Evolutionary conservation across 2,113 vertebrate species (phyloP).

Genomic region (Leucopsar rothschildi): DNA sequence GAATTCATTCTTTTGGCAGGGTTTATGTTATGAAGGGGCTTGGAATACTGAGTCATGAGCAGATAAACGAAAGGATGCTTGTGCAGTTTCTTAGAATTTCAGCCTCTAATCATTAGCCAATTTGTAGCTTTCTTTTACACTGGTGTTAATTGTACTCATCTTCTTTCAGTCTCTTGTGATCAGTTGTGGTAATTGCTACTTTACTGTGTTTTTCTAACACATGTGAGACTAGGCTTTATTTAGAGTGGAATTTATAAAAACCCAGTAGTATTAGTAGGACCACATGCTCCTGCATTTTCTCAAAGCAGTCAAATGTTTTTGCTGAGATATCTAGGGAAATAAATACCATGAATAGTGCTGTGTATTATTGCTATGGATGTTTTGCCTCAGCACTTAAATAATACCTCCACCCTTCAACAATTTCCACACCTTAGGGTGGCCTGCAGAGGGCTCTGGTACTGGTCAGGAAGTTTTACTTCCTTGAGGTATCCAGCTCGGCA

Average conservation of each 20-base stretch:
- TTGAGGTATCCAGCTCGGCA: neutral
- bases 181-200: neutral
- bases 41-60: neutral
- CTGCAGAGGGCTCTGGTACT: neutral
- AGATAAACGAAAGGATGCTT: neutral
- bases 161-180: neutral
- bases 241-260: neutral
- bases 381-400: neutral
- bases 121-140: neutral
- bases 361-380: neutral
- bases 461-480: neutral
- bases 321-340: neutral
- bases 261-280: neutral
- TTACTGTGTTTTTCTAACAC: neutral
- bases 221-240: neutral
- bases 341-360: neutral
- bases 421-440: neutral
- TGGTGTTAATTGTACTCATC: neutral
- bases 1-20: neutral
- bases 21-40: neutral
- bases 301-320: neutral
- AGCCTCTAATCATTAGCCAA: neutral
- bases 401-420: neutral
- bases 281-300: neutral
- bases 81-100: neutral